Evolutionary conservation across 2,888 invertebrate genomes (phyloP).

Genomic region (Polymixis flavicincta): DNA sequence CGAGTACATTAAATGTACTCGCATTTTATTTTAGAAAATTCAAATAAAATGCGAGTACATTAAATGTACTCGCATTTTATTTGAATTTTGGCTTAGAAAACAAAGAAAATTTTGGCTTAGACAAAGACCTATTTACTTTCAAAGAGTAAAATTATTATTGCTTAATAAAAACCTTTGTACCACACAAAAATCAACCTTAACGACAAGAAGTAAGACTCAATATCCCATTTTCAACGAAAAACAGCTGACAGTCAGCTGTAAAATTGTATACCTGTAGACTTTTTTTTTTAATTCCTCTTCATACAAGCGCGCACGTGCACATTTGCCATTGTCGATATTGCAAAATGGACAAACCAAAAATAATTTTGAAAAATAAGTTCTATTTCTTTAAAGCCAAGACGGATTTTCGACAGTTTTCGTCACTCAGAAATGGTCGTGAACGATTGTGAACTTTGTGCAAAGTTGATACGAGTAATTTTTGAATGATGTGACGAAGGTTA

Average conservation of each 20-base stretch:
- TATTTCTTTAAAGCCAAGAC: fast-evolving
- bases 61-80: background rate
- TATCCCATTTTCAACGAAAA: slow-evolving; percentile 15
- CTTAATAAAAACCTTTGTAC: slow-evolving; percentile 19
- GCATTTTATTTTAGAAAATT: too few species aligned
- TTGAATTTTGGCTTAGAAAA: background rate
- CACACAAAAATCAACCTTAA: slow-evolving; percentile 22
- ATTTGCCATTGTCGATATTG: slow-evolving; percentile 67
- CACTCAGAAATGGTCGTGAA: background rate
- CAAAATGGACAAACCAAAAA: slow-evolving; percentile 67
- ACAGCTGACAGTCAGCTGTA: slow-evolving; percentile 83
- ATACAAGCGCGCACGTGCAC: slow-evolving; percentile 67
- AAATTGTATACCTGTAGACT: slow-evolving; percentile 70
- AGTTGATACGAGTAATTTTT: background rate
- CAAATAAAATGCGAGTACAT: too few species aligned
- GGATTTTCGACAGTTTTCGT: background rate
- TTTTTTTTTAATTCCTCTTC: slow-evolving; percentile 60
- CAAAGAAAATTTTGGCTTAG: background rate
- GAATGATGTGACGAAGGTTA: background rate
- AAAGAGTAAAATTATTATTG: slow-evolving; percentile 4
- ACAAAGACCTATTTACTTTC: slow-evolving; percentile 2
- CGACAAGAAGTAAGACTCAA: fast-evolving
- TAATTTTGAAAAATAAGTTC: background rate
- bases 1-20: too few species aligned
- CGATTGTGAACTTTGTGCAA: background rate